Percentiles rank a stretch among this genome's conserved stretches.
Conservation (phyloP, 2,888 invertebrate genomes). For the Zygogramma bicolorata region DNA sequence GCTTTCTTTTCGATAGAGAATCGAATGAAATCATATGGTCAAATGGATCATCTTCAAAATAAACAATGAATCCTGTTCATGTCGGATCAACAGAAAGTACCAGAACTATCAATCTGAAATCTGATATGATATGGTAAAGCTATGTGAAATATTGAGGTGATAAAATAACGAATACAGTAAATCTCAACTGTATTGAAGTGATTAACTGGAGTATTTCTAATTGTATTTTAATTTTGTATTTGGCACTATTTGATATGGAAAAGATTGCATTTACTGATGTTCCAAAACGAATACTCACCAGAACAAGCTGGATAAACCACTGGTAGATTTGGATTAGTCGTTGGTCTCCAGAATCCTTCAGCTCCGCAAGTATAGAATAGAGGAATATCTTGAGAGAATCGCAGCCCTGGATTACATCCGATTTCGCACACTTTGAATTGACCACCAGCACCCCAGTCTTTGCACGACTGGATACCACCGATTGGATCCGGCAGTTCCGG, state of each 20-base stretch:
- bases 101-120: too few relatives aligned
- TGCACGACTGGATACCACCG: slow-evolving; percentile 91
- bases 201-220: too few relatives aligned
- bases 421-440: slow-evolving; percentile 97
- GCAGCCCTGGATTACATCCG: slow-evolving; percentile 84
- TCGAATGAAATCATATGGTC: too few relatives aligned
- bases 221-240: too few relatives aligned
- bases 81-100: too few relatives aligned
- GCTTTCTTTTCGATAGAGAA: too few relatives aligned
- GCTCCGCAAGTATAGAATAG: slow-evolving; percentile 98
- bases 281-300: slow-evolving; percentile 70
- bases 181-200: too few relatives aligned
- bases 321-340: slow-evolving; percentile 81
- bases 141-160: too few relatives aligned
- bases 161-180: too few relatives aligned
- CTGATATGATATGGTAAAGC: too few relatives aligned
- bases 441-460: slow-evolving; percentile 96
- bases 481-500: slow-evolving; percentile 89
- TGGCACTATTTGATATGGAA: neutral
- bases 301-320: slow-evolving; percentile 93
- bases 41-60: too few relatives aligned
- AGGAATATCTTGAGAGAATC: slow-evolving; percentile 94
- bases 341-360: slow-evolving; percentile 97
- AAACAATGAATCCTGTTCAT: too few relatives aligned
- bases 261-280: neutral